Evolutionary conservation across 1,140 invertebrate species (phyloP), one percentile per base, ranked within the genome.

Genomic region (Protaetia brevitarsis): DNA sequence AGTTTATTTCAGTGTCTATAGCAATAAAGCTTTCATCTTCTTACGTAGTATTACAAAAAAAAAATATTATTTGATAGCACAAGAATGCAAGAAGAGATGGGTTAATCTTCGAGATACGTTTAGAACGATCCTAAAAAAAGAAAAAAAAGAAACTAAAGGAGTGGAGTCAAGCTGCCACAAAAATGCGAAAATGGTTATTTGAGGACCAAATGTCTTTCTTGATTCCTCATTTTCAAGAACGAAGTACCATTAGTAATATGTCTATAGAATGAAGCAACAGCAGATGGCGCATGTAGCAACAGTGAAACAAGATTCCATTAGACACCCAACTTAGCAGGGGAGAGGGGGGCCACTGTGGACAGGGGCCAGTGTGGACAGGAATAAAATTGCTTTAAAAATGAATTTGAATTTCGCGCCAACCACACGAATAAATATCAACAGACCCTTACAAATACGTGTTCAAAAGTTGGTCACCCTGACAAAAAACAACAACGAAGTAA

Each of bases 51-150:
- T 3, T 34, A 3, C 19, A 4, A 34, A 61, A 11, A 21, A 31
- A n/a, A n/a, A n/a, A n/a, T n/a, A 34, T 5, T 51, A 8, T 63
- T 36, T 63, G 3, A 19, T 45, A 63, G 62, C 37, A 13, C 19
- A 37, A 63, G 36, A 27, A 41, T 63, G 62, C 31, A 37, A 63
- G 23, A 63, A 63, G 37, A 36, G 13, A n/a, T 63, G 62, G 62
- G 26, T 28, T 37, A 37, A 63, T 45, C 36, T 63, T 37, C 62
- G 36, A 23, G 36, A 45, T 45, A 45, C 37, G 37, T 45, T 41
- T 41, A 21, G 37, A 41, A 63, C 34, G 27, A 51, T 26, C 13
- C 23, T 63, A 19, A 45, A 26, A 45, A 41, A 63, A 23, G 45
- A 16, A 5, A 41, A 57, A 41, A 23, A 45, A 30, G n/a, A n/a